Evolutionary conservation across 2,113 vertebrate genomes (phyloP).

Genomic region (Chloroceryle aenea): DNA sequence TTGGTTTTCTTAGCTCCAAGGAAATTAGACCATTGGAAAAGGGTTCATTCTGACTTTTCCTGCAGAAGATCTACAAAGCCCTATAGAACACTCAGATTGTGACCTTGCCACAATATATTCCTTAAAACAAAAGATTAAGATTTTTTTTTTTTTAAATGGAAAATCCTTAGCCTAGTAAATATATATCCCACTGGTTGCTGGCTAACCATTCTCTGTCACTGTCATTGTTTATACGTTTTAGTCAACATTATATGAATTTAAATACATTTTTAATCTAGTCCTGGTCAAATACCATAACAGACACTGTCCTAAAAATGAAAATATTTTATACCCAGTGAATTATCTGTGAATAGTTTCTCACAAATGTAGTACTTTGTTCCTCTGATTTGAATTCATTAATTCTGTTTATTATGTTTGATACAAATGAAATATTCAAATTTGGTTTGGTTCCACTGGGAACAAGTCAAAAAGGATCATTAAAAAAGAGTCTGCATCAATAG

Average conservation of each 20-base stretch:
- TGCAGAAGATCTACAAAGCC: not conserved
- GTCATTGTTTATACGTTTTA: not conserved
- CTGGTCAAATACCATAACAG: not conserved
- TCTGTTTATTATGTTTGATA: not conserved
- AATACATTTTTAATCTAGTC: not conserved
- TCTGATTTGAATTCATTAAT: not conserved
- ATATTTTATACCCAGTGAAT: not conserved
- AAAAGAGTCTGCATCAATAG: not conserved
- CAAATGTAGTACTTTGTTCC: not conserved
- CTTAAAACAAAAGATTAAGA: not conserved
- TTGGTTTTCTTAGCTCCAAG: not conserved
- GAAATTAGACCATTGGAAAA: not conserved
- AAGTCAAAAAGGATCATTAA: not conserved
- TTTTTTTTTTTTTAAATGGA: not conserved
- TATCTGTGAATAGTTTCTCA: not conserved
- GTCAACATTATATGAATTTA: not conserved
- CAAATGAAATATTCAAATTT: not conserved
- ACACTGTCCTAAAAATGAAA: not conserved
- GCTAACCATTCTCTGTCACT: not conserved
- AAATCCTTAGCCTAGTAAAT: not conserved
- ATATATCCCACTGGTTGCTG: not conserved
- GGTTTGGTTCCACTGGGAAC: not conserved
- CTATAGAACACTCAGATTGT: not conserved
- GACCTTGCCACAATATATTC: not conserved
- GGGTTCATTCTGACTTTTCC: accelerated